Conservation (phyloP, 30 jellyfish, hydroid and myxozoan species). For the Hydractinia echinata region DNA sequence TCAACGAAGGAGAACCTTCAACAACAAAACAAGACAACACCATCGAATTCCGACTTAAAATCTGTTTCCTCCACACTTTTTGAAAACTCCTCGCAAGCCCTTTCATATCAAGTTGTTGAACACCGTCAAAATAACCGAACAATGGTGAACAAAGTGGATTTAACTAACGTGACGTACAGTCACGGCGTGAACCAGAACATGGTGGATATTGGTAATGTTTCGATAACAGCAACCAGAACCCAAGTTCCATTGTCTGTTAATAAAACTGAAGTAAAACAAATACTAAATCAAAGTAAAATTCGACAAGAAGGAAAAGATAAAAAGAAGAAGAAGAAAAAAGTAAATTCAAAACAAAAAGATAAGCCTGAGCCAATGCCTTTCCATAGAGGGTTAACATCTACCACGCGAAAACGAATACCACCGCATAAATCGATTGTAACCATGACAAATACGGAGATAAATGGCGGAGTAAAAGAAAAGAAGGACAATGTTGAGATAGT, state of each 20-base stretch:
- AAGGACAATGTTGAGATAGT: too few relatives aligned
- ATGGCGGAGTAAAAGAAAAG: too few relatives aligned
- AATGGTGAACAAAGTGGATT: neutral
- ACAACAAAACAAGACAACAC: neutral
- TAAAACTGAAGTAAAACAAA: neutral
- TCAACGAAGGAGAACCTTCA: neutral
- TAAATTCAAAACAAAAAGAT: neutral
- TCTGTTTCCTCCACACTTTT: slow-evolving; percentile 4
- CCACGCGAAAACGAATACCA: too few relatives aligned
- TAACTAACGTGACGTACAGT: slow-evolving; percentile 10
- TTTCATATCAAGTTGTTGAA: slow-evolving; percentile 22
- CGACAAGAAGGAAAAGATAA: neutral
- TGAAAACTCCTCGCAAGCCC: neutral
- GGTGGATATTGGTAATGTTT: slow-evolving; percentile 19
- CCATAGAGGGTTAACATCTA: too few relatives aligned
- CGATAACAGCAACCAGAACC: slow-evolving; percentile 20
- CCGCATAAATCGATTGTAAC: too few relatives aligned
- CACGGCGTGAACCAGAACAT: neutral
- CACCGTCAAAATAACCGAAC: slow-evolving; percentile 21
- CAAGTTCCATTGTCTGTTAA: neutral
- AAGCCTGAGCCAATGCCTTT: too few relatives aligned
- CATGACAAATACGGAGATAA: too few relatives aligned
- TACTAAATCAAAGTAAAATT: neutral
- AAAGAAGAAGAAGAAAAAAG: neutral
- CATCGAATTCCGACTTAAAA: neutral